A percentile compares a stretch with the other conserved stretches of the same genome.
These are phyloP conservation scores for Calliphora vomitoria DNA, from an alignment of 2,888 invertebrate species.

Conservation along the genomic window DNA sequence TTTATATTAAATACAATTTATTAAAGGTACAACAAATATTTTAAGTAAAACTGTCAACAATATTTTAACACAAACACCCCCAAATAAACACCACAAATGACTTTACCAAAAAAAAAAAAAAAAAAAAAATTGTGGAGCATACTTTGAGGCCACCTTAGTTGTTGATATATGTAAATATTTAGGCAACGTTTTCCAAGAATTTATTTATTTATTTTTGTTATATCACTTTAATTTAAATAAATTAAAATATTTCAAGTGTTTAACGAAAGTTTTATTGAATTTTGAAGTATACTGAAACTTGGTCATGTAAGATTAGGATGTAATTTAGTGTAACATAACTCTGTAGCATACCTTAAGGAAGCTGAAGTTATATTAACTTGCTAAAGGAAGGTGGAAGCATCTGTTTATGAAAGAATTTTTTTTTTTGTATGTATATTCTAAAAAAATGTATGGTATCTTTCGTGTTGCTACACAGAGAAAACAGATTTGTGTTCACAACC, in stretches of 20 bases:
- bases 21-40: constrained; percentile 27
- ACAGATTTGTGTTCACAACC: too few species aligned
- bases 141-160: background rate
- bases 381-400: too few species aligned
- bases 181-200: background rate
- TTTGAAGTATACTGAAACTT: background rate
- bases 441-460: too few species aligned
- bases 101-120: background rate
- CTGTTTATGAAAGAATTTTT: too few species aligned
- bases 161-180: background rate
- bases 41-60: constrained; percentile 39
- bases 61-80: constrained; percentile 2
- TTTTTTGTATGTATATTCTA: too few species aligned
- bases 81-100: background rate
- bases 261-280: background rate
- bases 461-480: too few species aligned
- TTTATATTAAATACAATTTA: constrained; percentile 16
- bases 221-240: constrained; percentile 29
- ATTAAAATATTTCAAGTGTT: constrained; percentile 4
- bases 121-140: background rate
- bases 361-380: too few species aligned
- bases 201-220: background rate
- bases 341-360: too few species aligned
- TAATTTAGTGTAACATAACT: too few species aligned
- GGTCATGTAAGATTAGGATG: too few species aligned